A percentile compares a stretch with the other conserved stretches of the same genome.
Evolutionary conservation across 2,113 vertebrate species (phyloP).

Genomic region (Scatophagus argus): DNA sequence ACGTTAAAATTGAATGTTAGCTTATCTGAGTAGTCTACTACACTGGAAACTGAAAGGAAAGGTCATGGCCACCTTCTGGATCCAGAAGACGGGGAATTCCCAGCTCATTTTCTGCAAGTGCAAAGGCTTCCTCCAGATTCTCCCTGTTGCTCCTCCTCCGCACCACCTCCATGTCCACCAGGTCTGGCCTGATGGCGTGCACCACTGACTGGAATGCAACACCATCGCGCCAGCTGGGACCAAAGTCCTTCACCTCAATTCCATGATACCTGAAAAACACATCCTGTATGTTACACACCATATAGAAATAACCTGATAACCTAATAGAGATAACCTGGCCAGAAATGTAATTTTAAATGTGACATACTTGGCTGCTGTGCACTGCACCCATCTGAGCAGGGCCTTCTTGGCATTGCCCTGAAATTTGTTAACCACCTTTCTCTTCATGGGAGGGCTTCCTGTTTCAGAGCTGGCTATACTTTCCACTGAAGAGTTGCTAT

Average conservation of each 20-base stretch:
- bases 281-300: background rate
- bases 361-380: conserved; percentile 91
- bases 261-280: conserved; percentile 85
- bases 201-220: conserved; percentile 94
- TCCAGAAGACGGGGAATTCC: conserved; percentile 97
- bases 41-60: conserved; percentile 11
- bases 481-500: conserved; percentile 93
- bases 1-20: background rate
- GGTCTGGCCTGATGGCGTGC: conserved; percentile 92
- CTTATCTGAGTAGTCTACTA: background rate
- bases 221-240: conserved; percentile 94
- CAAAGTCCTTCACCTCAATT: conserved; percentile 96
- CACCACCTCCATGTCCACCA: conserved; percentile 93
- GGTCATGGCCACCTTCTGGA: conserved; percentile 88
- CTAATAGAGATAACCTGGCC: too few species aligned
- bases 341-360: background rate
- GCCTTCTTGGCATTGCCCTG: conserved; percentile 95
- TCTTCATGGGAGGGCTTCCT: conserved; percentile 94
- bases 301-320: too few species aligned
- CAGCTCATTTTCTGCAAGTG: conserved; percentile 91
- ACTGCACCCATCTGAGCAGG: conserved; percentile 94
- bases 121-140: conserved; percentile 95
- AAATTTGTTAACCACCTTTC: conserved; percentile 91
- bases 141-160: conserved; percentile 88
- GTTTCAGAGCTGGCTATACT: conserved; percentile 89